Conservation (phyloP, 2,888 invertebrate genomes). For the Diarsia brunnea region DNA sequence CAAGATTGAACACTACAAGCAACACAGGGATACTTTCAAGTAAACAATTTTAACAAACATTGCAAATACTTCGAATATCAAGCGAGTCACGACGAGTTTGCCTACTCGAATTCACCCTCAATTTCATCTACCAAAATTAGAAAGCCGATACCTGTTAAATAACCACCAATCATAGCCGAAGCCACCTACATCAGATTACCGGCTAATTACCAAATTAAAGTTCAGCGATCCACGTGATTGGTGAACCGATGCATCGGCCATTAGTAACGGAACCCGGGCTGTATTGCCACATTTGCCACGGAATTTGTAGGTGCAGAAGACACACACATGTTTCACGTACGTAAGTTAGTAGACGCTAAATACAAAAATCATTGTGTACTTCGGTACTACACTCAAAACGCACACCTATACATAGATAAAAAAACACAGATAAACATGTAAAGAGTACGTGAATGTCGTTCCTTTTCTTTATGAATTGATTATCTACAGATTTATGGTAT, state of each 20-base stretch:
- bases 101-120: not conserved
- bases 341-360: no score
- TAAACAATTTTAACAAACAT: not conserved
- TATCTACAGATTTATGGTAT: no score
- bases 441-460: no score
- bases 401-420: no score
- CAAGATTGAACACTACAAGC: not conserved
- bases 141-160: constrained; percentile 14
- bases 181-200: constrained; percentile 38
- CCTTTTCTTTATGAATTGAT: no score
- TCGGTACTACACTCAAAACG: no score
- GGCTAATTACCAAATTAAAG: constrained; percentile 55
- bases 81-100: not conserved
- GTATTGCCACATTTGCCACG: not conserved
- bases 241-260: constrained; percentile 42
- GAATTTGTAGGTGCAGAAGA: not conserved
- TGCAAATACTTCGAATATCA: not conserved
- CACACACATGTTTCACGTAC: not conserved
- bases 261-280: constrained; percentile 23
- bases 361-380: no score
- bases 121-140: not conserved
- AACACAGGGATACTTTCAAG: no score
- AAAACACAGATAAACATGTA: no score
- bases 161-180: constrained; percentile 20
- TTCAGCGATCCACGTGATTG: constrained; percentile 52